These are phyloP conservation scores for Thryonomys swinderianus DNA, from an alignment of 2,113 vertebrate genomes.

Conservation along the genomic window DNA sequence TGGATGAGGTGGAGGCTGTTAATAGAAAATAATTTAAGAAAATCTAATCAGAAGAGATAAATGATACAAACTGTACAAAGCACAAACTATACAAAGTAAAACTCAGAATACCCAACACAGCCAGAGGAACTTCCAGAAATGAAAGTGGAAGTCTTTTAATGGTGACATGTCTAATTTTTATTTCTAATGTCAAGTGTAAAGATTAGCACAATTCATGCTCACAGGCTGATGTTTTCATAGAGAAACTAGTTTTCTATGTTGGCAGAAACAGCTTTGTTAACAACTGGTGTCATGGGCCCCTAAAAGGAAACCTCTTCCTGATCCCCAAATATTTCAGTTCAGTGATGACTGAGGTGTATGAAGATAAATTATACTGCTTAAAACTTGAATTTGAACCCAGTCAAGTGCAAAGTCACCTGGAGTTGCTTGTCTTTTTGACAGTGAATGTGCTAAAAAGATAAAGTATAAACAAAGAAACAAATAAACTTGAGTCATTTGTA, in stretches of 20 bases:
- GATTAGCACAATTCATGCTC: rapidly evolving
- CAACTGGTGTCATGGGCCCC: not conserved
- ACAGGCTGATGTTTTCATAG: rapidly evolving
- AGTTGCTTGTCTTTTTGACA: rapidly evolving
- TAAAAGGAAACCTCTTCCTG: not conserved
- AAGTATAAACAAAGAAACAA: not conserved
- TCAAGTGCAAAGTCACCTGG: rapidly evolving
- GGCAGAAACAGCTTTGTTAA: too few species aligned
- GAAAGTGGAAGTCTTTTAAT: too few species aligned
- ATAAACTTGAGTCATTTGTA: too few species aligned
- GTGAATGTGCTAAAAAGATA: not conserved
- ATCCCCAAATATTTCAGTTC: not conserved
- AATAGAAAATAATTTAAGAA: not conserved
- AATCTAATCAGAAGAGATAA: too few species aligned
- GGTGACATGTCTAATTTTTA: too few species aligned
- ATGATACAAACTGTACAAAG: rapidly evolving
- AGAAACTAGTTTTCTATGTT: rapidly evolving
- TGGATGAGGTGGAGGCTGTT: too few species aligned
- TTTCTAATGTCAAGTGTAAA: not conserved
- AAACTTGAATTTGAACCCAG: rapidly evolving
- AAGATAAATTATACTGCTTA: not conserved
- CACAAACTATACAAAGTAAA: not conserved
- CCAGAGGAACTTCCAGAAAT: too few species aligned
- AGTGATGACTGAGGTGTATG: rapidly evolving
- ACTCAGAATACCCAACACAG: not conserved